phyloP scores from a whole-genome alignment of 2,888 invertebrate genomes.

The Brachypalpus laphriformis region DNA sequence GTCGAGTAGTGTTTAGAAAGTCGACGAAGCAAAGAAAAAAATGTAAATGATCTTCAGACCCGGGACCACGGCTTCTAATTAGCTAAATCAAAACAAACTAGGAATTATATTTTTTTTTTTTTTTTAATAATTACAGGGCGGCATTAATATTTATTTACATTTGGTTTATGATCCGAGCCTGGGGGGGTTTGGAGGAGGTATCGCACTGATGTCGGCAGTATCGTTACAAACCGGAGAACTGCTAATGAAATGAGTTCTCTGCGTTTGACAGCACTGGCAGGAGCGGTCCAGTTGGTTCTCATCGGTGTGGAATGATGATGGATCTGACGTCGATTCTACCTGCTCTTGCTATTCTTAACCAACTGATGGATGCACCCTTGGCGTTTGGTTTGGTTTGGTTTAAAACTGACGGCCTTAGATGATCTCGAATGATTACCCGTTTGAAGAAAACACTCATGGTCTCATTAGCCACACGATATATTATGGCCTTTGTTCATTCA shows the following conservation, averaged over 20 bases:
- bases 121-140: conserved; percentile 75
- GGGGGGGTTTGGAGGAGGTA: conserved; percentile 38
- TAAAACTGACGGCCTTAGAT: conserved; percentile 37
- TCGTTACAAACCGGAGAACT: not conserved
- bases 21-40: conserved; percentile 30
- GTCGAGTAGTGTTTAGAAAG: conserved; percentile 9
- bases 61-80: conserved; percentile 75
- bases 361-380: conserved; percentile 46
- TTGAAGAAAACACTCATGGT: conserved; percentile 33
- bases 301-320: conserved; percentile 47
- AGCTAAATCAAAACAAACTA: conserved; percentile 76
- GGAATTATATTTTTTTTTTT: conserved; percentile 74
- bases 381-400: conserved; percentile 21
- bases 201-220: conserved; percentile 23
- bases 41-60: conserved; percentile 65
- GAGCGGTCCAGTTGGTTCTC: conserved; percentile 19
- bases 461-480: conserved; percentile 71
- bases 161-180: conserved; percentile 56
- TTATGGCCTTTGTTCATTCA: conserved; percentile 25
- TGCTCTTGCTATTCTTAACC: conserved; percentile 23
- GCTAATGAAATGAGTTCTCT: conserved; percentile 49
- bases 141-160: conserved; percentile 76
- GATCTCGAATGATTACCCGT: conserved; percentile 46
- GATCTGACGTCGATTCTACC: conserved; percentile 65
- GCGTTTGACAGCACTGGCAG: conserved; percentile 59